These are phyloP conservation scores for Tragulus kanchil DNA, from an alignment of 2,113 vertebrate species.

Conservation along the genomic window DNA sequence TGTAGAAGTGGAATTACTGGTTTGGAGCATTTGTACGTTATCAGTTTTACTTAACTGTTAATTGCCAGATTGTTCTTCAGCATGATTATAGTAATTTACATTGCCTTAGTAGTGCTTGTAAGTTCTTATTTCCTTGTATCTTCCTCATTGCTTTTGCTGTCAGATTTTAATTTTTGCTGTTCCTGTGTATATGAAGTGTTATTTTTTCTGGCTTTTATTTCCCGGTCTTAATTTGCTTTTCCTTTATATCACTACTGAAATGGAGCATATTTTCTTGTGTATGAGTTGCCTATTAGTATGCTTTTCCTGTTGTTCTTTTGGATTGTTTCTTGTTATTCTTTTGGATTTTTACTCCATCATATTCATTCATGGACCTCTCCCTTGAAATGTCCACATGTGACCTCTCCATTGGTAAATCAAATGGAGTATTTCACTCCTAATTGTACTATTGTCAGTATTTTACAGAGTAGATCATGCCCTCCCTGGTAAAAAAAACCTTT, in stretches of 20 bases:
- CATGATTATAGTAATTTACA: not conserved
- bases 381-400: not conserved
- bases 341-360: not conserved
- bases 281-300: not conserved
- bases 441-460: not conserved
- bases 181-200: not conserved
- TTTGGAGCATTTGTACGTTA: not conserved
- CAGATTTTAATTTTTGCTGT: slow-evolving; percentile 15
- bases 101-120: not conserved
- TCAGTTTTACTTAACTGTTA: not conserved
- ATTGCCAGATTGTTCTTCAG: not conserved
- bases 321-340: not conserved
- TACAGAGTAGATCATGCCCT: not conserved
- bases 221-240: not conserved
- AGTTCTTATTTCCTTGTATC: not conserved
- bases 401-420: slow-evolving; percentile 4
- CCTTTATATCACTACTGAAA: not conserved
- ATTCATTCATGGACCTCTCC: not conserved
- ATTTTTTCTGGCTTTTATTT: not conserved
- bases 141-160: not conserved
- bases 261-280: not conserved
- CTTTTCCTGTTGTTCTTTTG: slow-evolving; percentile 1
- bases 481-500: not conserved
- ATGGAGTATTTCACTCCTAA: slow-evolving; percentile 8
- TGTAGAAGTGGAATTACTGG: not conserved